A percentile compares a stretch with the other conserved stretches of the same genome.
These are phyloP conservation scores for Onthophagus sagittarius DNA, from an alignment of 2,888 invertebrate species.

Conservation along the genomic window DNA sequence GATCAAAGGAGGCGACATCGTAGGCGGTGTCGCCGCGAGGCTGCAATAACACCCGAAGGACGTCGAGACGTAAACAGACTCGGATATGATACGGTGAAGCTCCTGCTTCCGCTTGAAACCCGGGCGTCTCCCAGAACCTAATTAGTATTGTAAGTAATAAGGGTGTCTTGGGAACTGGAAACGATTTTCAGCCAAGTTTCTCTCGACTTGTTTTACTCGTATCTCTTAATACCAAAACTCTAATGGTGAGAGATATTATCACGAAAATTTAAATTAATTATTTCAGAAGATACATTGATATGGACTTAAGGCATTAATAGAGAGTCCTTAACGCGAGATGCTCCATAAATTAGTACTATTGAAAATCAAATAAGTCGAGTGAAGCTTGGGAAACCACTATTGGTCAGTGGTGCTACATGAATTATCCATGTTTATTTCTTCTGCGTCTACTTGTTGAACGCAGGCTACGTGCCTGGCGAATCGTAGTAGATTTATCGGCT, in stretches of 20 bases:
- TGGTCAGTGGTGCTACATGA: background rate
- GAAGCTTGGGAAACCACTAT: background rate
- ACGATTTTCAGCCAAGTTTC: background rate
- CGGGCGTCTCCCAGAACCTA: background rate
- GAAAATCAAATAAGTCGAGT: background rate
- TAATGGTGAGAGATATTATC: background rate
- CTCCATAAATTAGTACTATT: background rate
- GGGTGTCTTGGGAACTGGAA: background rate
- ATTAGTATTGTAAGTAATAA: conserved; percentile 3
- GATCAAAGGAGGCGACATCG: conserved; percentile 7
- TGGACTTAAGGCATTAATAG: background rate
- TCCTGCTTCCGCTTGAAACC: background rate
- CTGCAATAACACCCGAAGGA: background rate
- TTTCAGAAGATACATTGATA: too few relatives aligned
- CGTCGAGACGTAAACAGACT: too few relatives aligned
- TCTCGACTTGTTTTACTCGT: background rate
- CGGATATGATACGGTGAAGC: background rate
- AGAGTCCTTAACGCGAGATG: background rate
- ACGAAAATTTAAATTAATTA: too few relatives aligned
- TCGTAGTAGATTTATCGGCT: conserved; percentile 11
- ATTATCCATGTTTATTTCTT: conserved; percentile 7
- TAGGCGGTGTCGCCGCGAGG: background rate
- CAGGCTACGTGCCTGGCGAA: conserved; percentile 4
- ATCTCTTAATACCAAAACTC: background rate
- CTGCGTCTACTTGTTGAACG: conserved; percentile 11